phyloP scores from a whole-genome alignment of 2,113 vertebrate species.

The Bos taurus region ARS-UCD2.0 NC_037329.1:134613001-134613500 shows the following conservation, averaged over 20 bases:
- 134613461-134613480: background rate
- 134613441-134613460: background rate
- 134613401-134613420: fast-evolving
- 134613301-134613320: background rate
- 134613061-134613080: slow-evolving; percentile 73
- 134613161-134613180: slow-evolving; percentile 73
- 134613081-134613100: slow-evolving; percentile 72
- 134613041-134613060: slow-evolving; percentile 72
- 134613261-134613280: slow-evolving; percentile 27
- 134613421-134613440: background rate
- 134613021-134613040: slow-evolving; percentile 76
- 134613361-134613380: background rate
- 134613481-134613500: background rate
- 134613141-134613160: slow-evolving; percentile 63
- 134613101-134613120: slow-evolving; percentile 77
- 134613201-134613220: slow-evolving; percentile 68
- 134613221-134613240: background rate
- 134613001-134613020: slow-evolving; percentile 73
- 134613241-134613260: slow-evolving; percentile 30
- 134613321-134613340: background rate
- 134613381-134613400: fast-evolving
- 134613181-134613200: slow-evolving; percentile 73
- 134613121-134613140: slow-evolving; percentile 77
- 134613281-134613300: slow-evolving; percentile 40
- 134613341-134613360: background rate